Percentiles rank a stretch among this genome's conserved stretches.
phyloP scores from a whole-genome alignment of 1,140 invertebrate species.

The Oryctes rhinoceros region DNA sequence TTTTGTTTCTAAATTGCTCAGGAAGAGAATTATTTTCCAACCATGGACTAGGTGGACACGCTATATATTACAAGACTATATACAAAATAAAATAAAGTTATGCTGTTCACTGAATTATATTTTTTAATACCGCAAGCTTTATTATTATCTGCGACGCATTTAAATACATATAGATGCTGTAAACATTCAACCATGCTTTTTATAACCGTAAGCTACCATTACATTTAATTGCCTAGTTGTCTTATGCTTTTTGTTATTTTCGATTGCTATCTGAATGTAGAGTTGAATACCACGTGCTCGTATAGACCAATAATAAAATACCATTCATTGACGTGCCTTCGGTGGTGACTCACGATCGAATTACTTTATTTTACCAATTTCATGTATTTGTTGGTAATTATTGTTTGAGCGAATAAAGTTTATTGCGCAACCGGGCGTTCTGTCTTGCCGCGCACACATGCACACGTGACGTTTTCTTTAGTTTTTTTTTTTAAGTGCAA shows the following conservation, averaged over 20 bases:
- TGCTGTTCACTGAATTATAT: too few relatives aligned
- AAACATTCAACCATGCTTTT: neutral
- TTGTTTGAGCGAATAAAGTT: slow-evolving; percentile 20
- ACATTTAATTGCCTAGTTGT: slow-evolving; percentile 24
- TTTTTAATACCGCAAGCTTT: neutral
- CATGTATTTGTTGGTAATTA: slow-evolving; percentile 20
- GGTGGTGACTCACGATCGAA: slow-evolving; percentile 18
- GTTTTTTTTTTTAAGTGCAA: neutral
- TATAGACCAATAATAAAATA: slow-evolving; percentile 33
- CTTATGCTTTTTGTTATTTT: slow-evolving; percentile 14
- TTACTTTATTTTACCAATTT: slow-evolving; percentile 27
- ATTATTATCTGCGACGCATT: neutral
- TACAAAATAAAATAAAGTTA: too few relatives aligned
- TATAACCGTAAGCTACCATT: neutral
- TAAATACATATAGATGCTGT: too few relatives aligned
- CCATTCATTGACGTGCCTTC: slow-evolving; percentile 2
- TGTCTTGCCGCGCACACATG: neutral
- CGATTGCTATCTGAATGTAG: slow-evolving; percentile 29
- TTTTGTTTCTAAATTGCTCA: too few relatives aligned
- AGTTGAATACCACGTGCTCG: slow-evolving; percentile 28
- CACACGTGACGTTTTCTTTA: slow-evolving; percentile 6
- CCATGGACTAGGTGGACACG: too few relatives aligned
- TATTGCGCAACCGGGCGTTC: neutral
- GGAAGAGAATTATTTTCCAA: too few relatives aligned
- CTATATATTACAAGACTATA: too few relatives aligned